Conservation (phyloP, 2,888 invertebrate species). For the Synanthedon formicaeformis region DNA sequence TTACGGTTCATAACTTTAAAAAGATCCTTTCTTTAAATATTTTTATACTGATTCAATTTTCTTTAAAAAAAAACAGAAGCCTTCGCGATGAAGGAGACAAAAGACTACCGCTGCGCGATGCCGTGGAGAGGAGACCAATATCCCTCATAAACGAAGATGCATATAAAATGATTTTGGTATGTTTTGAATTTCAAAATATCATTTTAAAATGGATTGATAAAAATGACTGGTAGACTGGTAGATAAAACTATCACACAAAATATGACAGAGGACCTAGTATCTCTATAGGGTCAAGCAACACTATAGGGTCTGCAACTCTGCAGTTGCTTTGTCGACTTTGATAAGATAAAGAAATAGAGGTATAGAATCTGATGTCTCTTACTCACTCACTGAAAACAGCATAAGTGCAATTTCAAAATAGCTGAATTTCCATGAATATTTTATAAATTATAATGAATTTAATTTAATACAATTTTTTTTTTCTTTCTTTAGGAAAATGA, state of each 20-base stretch:
- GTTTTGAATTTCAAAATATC: not conserved
- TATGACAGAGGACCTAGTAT: no score
- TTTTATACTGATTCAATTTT: conserved; percentile 1
- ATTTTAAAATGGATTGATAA: no score
- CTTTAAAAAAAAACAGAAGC: conserved; percentile 18
- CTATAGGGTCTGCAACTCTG: no score
- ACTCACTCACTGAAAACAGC: no score
- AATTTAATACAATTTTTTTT: not conserved
- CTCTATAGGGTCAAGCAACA: no score
- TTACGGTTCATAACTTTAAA: not conserved
- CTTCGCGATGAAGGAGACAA: conserved; percentile 52
- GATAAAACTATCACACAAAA: no score
- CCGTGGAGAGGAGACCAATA: conserved; percentile 74
- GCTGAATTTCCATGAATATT: not conserved
- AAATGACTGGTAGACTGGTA: no score
- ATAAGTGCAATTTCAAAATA: no score
- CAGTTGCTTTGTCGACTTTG: no score
- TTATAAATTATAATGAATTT: not conserved
- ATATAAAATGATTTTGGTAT: conserved; percentile 39
- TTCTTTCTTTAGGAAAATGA: conserved; percentile 31
- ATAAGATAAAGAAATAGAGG: no score
- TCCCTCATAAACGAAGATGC: conserved; percentile 18
- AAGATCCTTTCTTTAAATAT: not conserved
- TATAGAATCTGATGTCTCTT: no score
- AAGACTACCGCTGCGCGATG: conserved; percentile 75